phyloP scores from a whole-genome alignment of 2,113 vertebrate species.

The Sinocyclocheilus rhinocerous region DNA sequence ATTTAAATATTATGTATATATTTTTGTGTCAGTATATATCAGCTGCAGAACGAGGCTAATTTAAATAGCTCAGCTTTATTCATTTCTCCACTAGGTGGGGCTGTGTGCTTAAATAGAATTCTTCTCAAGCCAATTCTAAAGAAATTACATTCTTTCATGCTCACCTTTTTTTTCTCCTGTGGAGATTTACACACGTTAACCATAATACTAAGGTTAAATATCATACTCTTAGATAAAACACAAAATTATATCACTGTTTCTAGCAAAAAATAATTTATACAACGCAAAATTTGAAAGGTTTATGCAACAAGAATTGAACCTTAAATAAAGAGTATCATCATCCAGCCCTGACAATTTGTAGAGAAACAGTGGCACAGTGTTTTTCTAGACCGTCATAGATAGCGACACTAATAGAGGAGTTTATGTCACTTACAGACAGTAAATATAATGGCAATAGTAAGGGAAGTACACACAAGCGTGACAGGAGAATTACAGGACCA shows the following conservation, averaged over 20 bases:
- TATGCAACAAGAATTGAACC: not conserved
- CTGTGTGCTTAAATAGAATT: not conserved
- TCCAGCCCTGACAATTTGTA: not conserved
- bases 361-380: constrained; percentile 55
- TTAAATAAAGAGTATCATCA: not conserved
- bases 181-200: not conserved
- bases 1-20: not conserved
- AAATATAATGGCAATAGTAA: constrained; percentile 45
- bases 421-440: constrained; percentile 36
- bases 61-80: not conserved
- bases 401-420: constrained; percentile 42
- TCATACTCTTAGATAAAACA: not conserved
- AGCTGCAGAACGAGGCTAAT: not conserved
- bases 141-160: not conserved
- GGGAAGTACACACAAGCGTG: constrained; percentile 48
- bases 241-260: not conserved
- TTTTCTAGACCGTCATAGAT: constrained; percentile 48
- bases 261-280: constrained; percentile 25
- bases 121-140: not conserved
- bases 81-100: constrained; percentile 43
- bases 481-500: constrained; percentile 40
- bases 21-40: not conserved
- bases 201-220: not conserved
- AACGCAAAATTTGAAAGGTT: not conserved
- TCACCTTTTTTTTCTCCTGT: not conserved